Conservation (phyloP, 2,888 invertebrate species). For the Aelia acuminata region DNA sequence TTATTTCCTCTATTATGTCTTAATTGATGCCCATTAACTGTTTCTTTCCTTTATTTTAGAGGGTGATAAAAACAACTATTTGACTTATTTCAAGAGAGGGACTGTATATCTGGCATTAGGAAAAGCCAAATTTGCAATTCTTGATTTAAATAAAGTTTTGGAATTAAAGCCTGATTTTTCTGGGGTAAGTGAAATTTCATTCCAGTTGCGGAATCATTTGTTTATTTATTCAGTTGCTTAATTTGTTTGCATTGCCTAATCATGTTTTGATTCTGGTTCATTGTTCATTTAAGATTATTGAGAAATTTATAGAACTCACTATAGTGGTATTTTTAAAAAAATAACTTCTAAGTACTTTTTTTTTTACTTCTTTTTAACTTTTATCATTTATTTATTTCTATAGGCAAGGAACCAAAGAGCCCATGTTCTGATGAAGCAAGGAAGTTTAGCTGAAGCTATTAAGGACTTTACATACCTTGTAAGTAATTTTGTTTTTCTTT, state of each 20-base stretch:
- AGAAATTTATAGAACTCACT: not conserved
- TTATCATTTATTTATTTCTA: not conserved
- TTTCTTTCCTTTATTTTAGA: slow-evolving; percentile 75
- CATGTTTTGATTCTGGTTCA: not conserved
- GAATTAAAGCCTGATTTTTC: slow-evolving; percentile 95
- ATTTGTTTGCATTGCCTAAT: slow-evolving; percentile 9
- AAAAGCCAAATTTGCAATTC: slow-evolving; percentile 93
- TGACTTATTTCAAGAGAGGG: slow-evolving; percentile 95
- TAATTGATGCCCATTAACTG: not conserved
- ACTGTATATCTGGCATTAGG: slow-evolving; percentile 96
- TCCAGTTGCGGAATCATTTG: not conserved
- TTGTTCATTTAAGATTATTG: not conserved
- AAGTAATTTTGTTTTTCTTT: slow-evolving; percentile 71
- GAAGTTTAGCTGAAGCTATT: slow-evolving; percentile 85
- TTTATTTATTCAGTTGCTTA: slow-evolving; percentile 3
- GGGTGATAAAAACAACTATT: slow-evolving; percentile 94
- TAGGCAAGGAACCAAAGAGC: slow-evolving; percentile 84
- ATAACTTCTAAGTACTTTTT: no score
- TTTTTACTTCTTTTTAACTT: no score
- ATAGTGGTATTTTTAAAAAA: no score
- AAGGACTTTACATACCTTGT: slow-evolving; percentile 89
- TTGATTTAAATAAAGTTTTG: slow-evolving; percentile 93
- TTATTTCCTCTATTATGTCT: not conserved
- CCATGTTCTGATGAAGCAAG: slow-evolving; percentile 90
- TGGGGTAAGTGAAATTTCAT: slow-evolving; percentile 76